Conservation (phyloP, 1,140 invertebrate genomes). For the Cydia amplana region DNA sequence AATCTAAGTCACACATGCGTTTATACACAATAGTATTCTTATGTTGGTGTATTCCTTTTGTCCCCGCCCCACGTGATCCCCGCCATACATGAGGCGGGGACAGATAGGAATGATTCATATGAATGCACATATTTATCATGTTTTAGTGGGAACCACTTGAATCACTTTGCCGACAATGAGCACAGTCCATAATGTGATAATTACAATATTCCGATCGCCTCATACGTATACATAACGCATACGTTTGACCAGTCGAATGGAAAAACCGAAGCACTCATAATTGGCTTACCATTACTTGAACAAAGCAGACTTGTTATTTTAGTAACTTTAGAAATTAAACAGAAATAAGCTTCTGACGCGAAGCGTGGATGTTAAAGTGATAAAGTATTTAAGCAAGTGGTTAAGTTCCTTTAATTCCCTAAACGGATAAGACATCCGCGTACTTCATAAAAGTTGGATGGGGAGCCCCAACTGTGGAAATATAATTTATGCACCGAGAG, state of each 20-base stretch:
- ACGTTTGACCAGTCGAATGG: background rate
- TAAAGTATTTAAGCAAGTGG: constrained; percentile 30
- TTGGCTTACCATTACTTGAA: constrained; percentile 1
- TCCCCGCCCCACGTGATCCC: no score
- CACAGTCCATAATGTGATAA: no score
- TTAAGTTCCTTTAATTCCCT: constrained; percentile 29
- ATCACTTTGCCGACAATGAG: no score
- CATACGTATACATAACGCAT: background rate
- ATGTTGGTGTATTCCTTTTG: no score
- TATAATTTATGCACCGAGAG: constrained; percentile 42
- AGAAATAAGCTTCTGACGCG: constrained; percentile 20
- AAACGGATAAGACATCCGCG: constrained; percentile 23
- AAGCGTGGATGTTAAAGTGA: constrained; percentile 24
- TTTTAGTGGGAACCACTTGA: no score
- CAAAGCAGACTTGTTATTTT: constrained; percentile 10
- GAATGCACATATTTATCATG: no score
- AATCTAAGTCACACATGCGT: background rate
- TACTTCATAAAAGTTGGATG: constrained; percentile 31
- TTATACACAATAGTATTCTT: background rate
- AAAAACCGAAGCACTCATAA: background rate
- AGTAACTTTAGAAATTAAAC: constrained; percentile 12
- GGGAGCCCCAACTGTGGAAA: background rate
- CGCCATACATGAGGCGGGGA: no score
- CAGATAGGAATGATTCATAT: no score
- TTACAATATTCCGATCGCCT: no score